These are phyloP conservation scores for Phoeniculus purpureus DNA, from an alignment of 2,797 vertebrate species.

Conservation along the genomic window DNA sequence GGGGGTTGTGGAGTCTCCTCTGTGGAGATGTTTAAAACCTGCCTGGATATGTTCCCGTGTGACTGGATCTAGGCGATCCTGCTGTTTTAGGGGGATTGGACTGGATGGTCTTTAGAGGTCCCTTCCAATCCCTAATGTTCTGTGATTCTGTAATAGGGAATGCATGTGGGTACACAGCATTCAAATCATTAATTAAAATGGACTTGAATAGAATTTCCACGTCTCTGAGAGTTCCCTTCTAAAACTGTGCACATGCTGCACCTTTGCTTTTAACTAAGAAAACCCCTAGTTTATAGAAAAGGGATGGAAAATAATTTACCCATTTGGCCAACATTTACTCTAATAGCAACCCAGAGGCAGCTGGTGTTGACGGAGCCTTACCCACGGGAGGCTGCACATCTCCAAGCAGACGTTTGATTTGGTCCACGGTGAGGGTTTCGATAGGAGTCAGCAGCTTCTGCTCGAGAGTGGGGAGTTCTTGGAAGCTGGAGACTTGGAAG, in stretches of 20 bases:
- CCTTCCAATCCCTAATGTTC: no score
- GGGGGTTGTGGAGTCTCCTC: no score
- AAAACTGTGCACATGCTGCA: background rate
- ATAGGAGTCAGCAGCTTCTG: slow-evolving; percentile 84
- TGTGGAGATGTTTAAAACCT: no score
- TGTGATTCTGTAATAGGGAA: no score
- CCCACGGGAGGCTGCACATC: slow-evolving; percentile 33
- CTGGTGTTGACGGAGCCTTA: background rate
- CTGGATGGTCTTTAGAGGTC: no score
- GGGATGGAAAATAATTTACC: background rate
- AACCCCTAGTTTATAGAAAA: background rate
- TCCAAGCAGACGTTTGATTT: slow-evolving; percentile 75
- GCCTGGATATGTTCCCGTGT: no score
- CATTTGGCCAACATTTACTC: background rate
- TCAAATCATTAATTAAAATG: background rate
- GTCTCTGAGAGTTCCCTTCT: background rate
- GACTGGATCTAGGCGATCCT: no score
- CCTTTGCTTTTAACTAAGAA: background rate
- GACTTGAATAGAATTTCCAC: background rate
- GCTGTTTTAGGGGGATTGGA: no score
- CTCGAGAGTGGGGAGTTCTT: slow-evolving; percentile 87
- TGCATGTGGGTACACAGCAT: background rate
- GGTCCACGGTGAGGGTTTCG: slow-evolving; percentile 83
- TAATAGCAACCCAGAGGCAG: background rate
- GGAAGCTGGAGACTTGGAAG: slow-evolving; percentile 86